A percentile compares a stretch with the other conserved stretches of the same genome.
These are phyloP conservation scores for Rhynchomys soricoides DNA, from an alignment of 2,113 vertebrate species.

Conservation along the genomic window DNA sequence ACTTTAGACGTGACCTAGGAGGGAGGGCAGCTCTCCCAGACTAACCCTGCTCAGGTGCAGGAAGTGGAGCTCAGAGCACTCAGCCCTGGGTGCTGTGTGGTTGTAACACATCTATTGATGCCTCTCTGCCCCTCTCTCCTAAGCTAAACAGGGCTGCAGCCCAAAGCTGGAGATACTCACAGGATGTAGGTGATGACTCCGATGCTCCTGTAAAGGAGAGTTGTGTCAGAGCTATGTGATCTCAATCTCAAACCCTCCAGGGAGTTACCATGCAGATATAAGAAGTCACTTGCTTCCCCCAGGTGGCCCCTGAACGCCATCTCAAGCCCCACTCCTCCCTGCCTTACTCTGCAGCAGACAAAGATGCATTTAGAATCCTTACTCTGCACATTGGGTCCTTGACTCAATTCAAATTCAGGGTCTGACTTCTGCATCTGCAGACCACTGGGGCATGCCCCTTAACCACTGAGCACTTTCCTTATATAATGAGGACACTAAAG, in stretches of 20 bases:
- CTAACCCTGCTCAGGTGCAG: not conserved
- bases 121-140: not conserved
- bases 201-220: conserved; percentile 92
- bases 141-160: not conserved
- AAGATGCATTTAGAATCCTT: not conserved
- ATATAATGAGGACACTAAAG: not conserved
- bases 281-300: not conserved
- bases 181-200: conserved; percentile 99
- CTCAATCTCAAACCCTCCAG: not conserved
- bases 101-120: not conserved
- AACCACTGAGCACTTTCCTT: not conserved
- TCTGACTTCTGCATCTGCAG: not conserved
- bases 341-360: not conserved
- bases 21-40: not conserved
- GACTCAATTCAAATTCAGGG: not conserved
- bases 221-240: not conserved
- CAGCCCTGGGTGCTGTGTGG: not conserved
- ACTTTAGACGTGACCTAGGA: not conserved
- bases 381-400: not conserved
- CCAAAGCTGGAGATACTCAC: conserved; percentile 90
- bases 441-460: not conserved
- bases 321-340: not conserved
- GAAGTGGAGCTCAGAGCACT: not conserved
- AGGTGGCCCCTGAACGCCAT: not conserved
- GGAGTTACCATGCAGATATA: fast-evolving